A percentile compares a stretch with the other conserved stretches of the same genome.
Evolutionary conservation across 2,888 invertebrate species (phyloP).

Genomic region (Drosophila nigricruria): DNA sequence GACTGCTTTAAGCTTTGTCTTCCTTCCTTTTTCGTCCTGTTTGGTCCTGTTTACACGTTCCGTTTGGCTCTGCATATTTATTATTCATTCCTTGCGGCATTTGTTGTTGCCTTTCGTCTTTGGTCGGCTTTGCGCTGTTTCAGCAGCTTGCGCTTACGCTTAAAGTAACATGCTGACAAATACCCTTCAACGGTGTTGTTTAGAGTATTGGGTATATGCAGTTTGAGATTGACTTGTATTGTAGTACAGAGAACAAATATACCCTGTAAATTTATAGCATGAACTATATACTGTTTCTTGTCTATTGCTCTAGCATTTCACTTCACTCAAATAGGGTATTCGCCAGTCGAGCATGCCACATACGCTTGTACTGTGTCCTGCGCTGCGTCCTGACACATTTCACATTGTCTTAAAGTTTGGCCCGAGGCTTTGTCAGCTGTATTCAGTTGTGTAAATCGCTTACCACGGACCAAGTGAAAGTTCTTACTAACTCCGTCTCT

Average conservation of each 20-base stretch:
- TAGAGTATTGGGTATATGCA: background rate
- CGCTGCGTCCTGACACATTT: constrained; percentile 37
- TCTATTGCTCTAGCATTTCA: background rate
- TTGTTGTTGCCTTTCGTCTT: constrained; percentile 39
- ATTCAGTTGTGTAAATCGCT: constrained; percentile 17
- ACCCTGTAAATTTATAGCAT: background rate
- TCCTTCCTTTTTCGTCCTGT: constrained; percentile 6
- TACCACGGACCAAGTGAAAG: constrained; percentile 1
- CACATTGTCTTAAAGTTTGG: constrained; percentile 33
- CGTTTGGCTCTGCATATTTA: constrained; percentile 47
- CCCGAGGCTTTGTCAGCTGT: constrained; percentile 23
- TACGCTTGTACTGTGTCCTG: background rate
- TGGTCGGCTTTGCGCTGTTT: constrained; percentile 48
- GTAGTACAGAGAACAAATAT: too few species aligned
- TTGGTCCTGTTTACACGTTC: constrained; percentile 15
- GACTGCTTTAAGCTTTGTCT: constrained; percentile 6
- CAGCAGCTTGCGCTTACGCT: constrained; percentile 36
- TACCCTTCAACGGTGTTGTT: constrained; percentile 11
- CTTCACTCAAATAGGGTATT: constrained; percentile 6
- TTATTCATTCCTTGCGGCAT: constrained; percentile 66
- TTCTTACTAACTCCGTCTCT: constrained; percentile 15
- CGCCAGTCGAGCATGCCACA: background rate
- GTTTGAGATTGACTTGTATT: accelerated
- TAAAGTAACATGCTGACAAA: constrained; percentile 17
- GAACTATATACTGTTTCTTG: too few species aligned